phyloP scores from a whole-genome alignment of 2,113 vertebrate genomes.

The Sebastes fasciatus region DNA sequence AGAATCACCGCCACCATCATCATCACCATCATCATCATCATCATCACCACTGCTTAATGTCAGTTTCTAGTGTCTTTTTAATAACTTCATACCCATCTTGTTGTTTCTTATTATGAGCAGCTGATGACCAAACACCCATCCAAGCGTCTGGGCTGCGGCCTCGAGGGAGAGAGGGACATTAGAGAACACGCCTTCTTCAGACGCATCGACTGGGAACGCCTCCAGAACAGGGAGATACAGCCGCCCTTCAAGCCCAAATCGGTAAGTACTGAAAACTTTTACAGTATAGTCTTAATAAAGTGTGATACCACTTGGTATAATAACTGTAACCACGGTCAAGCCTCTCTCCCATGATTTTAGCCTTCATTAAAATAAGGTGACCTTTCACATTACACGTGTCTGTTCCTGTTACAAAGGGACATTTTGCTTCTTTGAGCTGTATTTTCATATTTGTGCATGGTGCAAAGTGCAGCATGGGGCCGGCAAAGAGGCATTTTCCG shows the following conservation, averaged over 20 bases:
- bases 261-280: slow-evolving; percentile 85
- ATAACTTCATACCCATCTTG: neutral
- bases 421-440: neutral
- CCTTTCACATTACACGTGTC: neutral
- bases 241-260: slow-evolving; percentile 98
- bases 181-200: slow-evolving; percentile 96
- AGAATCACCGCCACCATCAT: neutral
- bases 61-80: neutral
- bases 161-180: slow-evolving; percentile 93
- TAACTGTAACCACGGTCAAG: neutral
- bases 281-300: slow-evolving; percentile 1
- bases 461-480: neutral
- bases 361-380: neutral
- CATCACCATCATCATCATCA: neutral
- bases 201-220: slow-evolving; percentile 97
- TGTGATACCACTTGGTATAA: neutral
- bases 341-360: neutral
- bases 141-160: slow-evolving; percentile 93
- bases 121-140: slow-evolving; percentile 97
- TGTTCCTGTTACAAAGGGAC: neutral
- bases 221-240: slow-evolving; percentile 93
- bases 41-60: neutral
- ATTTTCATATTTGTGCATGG: neutral
- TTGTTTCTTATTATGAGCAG: slow-evolving; percentile 71
- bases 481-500: neutral